Base-by-base conservation (phyloP, 2,113 vertebrate genomes). In the Myrmecobius fasciatus region DNA sequence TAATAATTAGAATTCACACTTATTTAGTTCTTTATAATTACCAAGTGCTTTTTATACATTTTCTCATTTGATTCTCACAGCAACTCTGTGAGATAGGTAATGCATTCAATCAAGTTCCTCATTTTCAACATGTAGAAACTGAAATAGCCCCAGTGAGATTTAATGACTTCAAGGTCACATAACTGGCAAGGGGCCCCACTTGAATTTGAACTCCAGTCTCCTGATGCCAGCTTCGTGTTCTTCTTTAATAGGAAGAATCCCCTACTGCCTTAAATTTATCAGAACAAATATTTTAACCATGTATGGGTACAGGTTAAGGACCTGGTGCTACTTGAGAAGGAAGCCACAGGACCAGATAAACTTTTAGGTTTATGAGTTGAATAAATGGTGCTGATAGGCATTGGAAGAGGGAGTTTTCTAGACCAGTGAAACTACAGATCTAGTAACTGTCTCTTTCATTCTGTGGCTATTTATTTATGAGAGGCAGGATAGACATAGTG, bases 21-120 rank as follows among this genome's bases (percentile, higher is more conserved):
- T 17, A 24, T 94, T 12, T 52, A 8, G 48, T 52, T 95, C 60
- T 97, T 95, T 91, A 90, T 83, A 91, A 36, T 67, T 90, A 43
- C 2, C 53, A n/a, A 92, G 7, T 47, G 88, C 17, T 83, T 83
- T 43, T 43, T 83, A 83, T 83, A 24, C 20, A 83, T 43, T 83
- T 83, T 83, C n/a, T 83, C 67, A 83, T 43, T 8, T 83, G 12
- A 83, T 12, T 67, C 31, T 67, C 31, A 67, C 56, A 67, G 12
- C 56, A 14, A 14, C 56, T 67, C 28, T 36, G 31, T 67, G 31
- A 36, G 56, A 67, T 36, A 67, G 28, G 56, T 67, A 67, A 56
- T 31, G 56, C 56, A 67, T 31, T 10, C 28, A 67, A 36, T 31
- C n/a, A 43, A 20, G 20, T 83, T 83, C n/a, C 17, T 83, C n/a